Percentiles rank a stretch among this genome's conserved stretches.
phyloP scores from a whole-genome alignment of 2,797 vertebrate species.

The Malacoraja senta region DNA sequence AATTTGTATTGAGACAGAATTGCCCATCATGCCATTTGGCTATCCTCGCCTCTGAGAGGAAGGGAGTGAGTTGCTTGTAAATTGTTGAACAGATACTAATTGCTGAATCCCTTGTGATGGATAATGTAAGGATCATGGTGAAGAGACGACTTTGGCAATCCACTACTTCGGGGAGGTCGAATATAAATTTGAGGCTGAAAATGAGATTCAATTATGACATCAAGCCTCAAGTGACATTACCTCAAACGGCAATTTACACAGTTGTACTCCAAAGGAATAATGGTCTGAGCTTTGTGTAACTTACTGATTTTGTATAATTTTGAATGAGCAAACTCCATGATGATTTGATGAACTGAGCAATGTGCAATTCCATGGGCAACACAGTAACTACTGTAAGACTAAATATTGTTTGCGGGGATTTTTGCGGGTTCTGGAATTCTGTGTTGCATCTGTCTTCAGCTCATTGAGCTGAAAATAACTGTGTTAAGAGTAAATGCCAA shows the following conservation, averaged over 20 bases:
- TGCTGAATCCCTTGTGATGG: background rate
- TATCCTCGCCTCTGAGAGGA: background rate
- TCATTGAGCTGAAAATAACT: slow-evolving; percentile 4
- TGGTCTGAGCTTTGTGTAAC: background rate
- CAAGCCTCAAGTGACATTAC: background rate
- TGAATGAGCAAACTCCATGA: background rate
- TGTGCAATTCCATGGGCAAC: background rate
- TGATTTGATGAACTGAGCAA: slow-evolving; percentile 13
- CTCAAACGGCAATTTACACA: background rate
- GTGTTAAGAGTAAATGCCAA: background rate
- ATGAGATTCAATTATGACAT: background rate
- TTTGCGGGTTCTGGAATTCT: background rate
- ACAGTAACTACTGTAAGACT: background rate
- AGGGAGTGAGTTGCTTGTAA: background rate
- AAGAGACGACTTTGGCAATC: background rate
- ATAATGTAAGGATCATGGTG: background rate
- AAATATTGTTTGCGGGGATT: background rate
- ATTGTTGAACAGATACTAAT: background rate
- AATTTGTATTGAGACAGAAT: slow-evolving; percentile 16
- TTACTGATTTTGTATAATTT: slow-evolving; percentile 13
- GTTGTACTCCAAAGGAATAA: slow-evolving; percentile 20
- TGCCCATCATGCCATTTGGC: slow-evolving; percentile 4
- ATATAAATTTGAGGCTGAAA: background rate
- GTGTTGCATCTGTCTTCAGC: background rate
- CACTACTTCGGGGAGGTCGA: background rate